These are phyloP conservation scores for Ormyrus pomaceus DNA, from an alignment of 2,888 invertebrate genomes.

Conservation along the genomic window DNA sequence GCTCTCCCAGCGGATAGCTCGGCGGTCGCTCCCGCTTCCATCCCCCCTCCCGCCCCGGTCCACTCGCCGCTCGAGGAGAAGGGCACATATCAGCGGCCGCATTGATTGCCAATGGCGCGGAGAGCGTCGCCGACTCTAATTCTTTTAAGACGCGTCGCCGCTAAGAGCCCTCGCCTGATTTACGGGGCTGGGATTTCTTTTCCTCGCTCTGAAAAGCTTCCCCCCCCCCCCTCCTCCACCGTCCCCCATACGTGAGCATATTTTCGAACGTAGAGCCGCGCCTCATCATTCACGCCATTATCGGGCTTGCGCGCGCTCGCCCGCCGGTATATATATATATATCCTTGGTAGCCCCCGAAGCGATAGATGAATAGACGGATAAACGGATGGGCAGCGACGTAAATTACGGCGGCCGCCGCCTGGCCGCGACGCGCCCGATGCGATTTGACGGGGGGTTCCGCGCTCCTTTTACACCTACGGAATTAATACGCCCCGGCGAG, in stretches of 20 bases:
- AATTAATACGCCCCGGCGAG: conserved; percentile 27
- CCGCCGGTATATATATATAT: neutral
- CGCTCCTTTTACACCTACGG: conserved; percentile 26
- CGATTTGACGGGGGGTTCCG: conserved; percentile 27
- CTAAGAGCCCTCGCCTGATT: neutral
- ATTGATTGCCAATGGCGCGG: no score
- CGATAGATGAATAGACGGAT: conserved; percentile 43
- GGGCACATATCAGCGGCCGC: no score
- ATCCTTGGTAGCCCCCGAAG: neutral
- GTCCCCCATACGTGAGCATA: neutral
- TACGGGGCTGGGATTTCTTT: neutral
- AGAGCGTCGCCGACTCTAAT: no score
- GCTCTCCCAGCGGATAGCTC: no score
- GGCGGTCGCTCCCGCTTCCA: no score
- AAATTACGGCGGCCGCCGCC: conserved; percentile 31
- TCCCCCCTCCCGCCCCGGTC: no score
- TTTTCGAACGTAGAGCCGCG: conserved; percentile 11
- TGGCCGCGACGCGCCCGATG: conserved; percentile 6
- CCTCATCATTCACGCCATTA: conserved; percentile 43
- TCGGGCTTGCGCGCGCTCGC: conserved; percentile 1
- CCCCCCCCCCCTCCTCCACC: neutral
- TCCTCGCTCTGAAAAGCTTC: neutral
- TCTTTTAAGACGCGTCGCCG: no score
- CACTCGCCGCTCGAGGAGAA: no score
- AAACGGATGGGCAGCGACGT: conserved; percentile 39